Conservation (phyloP, 2,113 vertebrate genomes). For the Cochlearius cochlearius region DNA sequence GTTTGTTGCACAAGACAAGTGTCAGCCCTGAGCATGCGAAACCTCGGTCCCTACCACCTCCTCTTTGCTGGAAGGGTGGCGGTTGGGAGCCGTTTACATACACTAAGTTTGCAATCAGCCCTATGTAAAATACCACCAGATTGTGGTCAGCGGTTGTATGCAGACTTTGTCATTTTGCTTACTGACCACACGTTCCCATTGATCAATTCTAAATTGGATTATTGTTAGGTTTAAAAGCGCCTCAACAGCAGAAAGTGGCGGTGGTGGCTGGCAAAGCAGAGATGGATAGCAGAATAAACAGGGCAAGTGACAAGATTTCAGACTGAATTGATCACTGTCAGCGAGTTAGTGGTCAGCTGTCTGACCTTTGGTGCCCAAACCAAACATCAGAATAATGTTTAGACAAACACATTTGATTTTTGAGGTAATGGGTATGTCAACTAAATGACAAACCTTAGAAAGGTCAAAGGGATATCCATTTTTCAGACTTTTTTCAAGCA, state of each 20-base stretch:
- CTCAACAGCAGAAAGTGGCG: conserved; percentile 84
- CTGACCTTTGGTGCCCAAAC: conserved; percentile 81
- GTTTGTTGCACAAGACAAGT: background rate
- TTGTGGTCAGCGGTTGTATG: conserved; percentile 72
- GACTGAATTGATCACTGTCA: conserved; percentile 86
- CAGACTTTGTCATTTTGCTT: conserved; percentile 80
- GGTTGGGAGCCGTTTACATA: background rate
- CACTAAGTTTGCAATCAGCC: conserved; percentile 22
- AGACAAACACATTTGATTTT: conserved; percentile 89
- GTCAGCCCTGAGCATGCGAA: background rate
- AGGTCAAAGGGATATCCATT: conserved; percentile 84
- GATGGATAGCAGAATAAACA: conserved; percentile 84
- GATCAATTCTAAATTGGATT: conserved; percentile 87
- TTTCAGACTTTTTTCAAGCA: conserved; percentile 78
- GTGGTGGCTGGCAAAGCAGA: conserved; percentile 77
- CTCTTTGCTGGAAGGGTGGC: background rate
- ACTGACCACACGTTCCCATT: conserved; percentile 80
- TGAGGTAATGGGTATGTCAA: conserved; percentile 86
- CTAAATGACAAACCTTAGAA: conserved; percentile 83
- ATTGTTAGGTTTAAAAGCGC: conserved; percentile 86
- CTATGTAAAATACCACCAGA: background rate
- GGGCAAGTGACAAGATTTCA: conserved; percentile 78
- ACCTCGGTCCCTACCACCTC: background rate
- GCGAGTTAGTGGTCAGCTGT: conserved; percentile 79
- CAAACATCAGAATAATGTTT: conserved; percentile 85